Conservation (phyloP, 2,888 invertebrate species). For the Cylloceria caligata region DNA sequence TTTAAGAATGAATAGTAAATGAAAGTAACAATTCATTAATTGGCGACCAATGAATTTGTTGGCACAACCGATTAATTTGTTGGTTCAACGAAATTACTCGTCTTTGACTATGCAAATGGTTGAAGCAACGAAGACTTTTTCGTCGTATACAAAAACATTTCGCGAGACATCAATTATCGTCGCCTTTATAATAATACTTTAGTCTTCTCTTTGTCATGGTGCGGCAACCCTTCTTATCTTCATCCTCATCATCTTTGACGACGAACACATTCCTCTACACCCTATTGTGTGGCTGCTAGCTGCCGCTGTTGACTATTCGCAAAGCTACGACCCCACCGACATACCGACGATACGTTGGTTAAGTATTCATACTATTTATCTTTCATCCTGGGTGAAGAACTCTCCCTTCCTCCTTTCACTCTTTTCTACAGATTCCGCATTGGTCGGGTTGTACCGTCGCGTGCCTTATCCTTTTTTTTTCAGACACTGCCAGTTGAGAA, state of each 20-base stretch:
- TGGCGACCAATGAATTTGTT: no score
- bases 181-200: slow-evolving; percentile 65
- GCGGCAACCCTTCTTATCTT: slow-evolving; percentile 10
- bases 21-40: no score
- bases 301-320: slow-evolving; percentile 65
- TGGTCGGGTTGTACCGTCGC: slow-evolving; percentile 26
- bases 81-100: no score
- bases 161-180: slow-evolving; percentile 68
- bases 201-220: slow-evolving; percentile 37
- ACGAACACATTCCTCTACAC: neutral
- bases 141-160: slow-evolving; percentile 62
- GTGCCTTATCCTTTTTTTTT: neutral
- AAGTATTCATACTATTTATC: slow-evolving; percentile 73
- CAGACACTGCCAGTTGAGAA: slow-evolving; percentile 14
- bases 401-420: slow-evolving; percentile 28
- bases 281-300: slow-evolving; percentile 22
- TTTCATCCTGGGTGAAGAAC: slow-evolving; percentile 24
- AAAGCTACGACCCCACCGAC: neutral
- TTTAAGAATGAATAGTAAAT: no score
- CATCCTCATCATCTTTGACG: slow-evolving; percentile 24
- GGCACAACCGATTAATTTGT: no score
- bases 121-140: no score
- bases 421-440: slow-evolving; percentile 37
- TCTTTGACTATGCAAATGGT: neutral
- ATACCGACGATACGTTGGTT: slow-evolving; percentile 47